phyloP scores from a whole-genome alignment of 2,113 vertebrate genomes.

The Ctenomys sociabilis region DNA sequence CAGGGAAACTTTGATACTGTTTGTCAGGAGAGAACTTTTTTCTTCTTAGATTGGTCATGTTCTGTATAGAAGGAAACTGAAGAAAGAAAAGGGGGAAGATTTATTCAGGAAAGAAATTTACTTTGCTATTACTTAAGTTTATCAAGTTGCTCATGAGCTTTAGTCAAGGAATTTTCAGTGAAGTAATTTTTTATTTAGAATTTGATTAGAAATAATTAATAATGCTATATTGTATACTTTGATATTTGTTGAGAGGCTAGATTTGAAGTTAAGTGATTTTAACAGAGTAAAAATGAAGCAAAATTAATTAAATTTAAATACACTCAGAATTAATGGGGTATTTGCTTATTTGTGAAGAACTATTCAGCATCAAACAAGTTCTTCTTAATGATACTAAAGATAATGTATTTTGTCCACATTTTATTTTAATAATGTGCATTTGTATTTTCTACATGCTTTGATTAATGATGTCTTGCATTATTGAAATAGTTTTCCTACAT shows the following conservation, averaged over 20 bases:
- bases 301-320: slow-evolving; percentile 9
- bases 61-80: not conserved
- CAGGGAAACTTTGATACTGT: not conserved
- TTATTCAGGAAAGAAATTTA: not conserved
- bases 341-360: slow-evolving; percentile 22
- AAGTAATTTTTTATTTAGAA: not conserved
- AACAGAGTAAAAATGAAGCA: not conserved
- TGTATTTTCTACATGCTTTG: slow-evolving; percentile 12
- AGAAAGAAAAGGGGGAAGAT: not conserved
- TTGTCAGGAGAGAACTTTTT: not conserved
- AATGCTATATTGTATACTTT: not conserved
- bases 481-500: not conserved
- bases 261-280: not conserved
- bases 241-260: not conserved
- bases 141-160: not conserved
- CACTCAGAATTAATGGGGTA: not conserved
- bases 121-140: not conserved
- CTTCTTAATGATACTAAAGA: not conserved
- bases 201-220: not conserved
- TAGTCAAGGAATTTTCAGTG: not conserved
- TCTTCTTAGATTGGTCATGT: not conserved
- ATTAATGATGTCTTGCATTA: not conserved
- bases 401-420: not conserved
- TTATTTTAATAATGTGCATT: not conserved
- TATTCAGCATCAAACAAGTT: not conserved